Conservation (phyloP, 2,888 invertebrate species). For the Netelia fuscicornis region DNA sequence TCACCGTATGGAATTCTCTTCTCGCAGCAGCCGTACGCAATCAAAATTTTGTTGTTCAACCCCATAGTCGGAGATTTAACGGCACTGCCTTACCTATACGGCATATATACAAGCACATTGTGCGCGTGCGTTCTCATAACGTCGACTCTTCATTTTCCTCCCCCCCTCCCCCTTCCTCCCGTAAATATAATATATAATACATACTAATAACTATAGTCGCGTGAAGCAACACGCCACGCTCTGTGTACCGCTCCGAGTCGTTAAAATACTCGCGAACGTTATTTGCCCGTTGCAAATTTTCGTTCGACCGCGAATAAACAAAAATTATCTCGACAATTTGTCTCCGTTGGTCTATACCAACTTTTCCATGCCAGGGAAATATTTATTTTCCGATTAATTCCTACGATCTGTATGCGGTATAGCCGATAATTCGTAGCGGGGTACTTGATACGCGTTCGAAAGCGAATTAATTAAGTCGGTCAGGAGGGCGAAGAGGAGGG, state of each 20-base stretch:
- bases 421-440: not conserved
- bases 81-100: slow-evolving; percentile 32
- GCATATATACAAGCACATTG: slow-evolving; percentile 4
- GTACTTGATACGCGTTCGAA: not conserved
- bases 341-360: not conserved
- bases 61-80: slow-evolving; percentile 65
- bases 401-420: not conserved
- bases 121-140: slow-evolving; percentile 37
- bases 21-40: slow-evolving; percentile 75
- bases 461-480: slow-evolving; percentile 34
- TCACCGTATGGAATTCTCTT: slow-evolving; percentile 57
- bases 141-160: slow-evolving; percentile 7
- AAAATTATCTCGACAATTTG: slow-evolving; percentile 17
- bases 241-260: not conserved
- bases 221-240: not conserved
- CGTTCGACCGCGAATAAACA: slow-evolving; percentile 3
- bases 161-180: not conserved
- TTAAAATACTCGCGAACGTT: slow-evolving; percentile 20
- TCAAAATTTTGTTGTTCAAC: slow-evolving; percentile 77
- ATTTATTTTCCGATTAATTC: slow-evolving; percentile 1
- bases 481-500: too few species aligned
- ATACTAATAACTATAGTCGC: slow-evolving; percentile 1
- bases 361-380: not conserved
- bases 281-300: slow-evolving; percentile 15
- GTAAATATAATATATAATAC: slow-evolving; percentile 16